phyloP scores from a whole-genome alignment of 2,888 invertebrate genomes.

The Hyles lineata region DNA sequence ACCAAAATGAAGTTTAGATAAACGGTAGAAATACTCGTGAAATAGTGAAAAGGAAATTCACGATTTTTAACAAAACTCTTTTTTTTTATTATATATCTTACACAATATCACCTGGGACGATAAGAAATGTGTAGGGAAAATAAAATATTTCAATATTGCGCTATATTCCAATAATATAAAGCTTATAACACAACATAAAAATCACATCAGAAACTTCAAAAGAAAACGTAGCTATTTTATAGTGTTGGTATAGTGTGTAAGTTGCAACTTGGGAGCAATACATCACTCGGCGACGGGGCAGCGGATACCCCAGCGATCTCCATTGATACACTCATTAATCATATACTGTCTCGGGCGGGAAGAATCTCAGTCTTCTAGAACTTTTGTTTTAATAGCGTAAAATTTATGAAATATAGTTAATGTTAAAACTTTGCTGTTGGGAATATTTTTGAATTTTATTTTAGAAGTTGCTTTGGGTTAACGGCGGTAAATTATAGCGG shows the following conservation, averaged over 20 bases:
- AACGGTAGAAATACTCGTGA: too few species aligned
- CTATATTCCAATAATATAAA: too few species aligned
- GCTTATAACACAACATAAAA: not conserved
- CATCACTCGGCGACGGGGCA: slow-evolving; percentile 50
- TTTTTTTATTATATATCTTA: too few species aligned
- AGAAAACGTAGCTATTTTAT: slow-evolving; percentile 17
- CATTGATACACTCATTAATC: slow-evolving; percentile 67
- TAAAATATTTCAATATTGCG: too few species aligned
- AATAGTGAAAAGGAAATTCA: too few species aligned
- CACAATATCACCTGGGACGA: too few species aligned
- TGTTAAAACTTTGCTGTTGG: not conserved
- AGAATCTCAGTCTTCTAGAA: not conserved
- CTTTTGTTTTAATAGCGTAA: not conserved
- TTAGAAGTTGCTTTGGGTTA: too few species aligned
- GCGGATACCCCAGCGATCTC: slow-evolving; percentile 55
- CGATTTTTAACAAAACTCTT: too few species aligned
- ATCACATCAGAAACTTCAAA: not conserved
- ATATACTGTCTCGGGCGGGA: slow-evolving; percentile 51
- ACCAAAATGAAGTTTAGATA: too few species aligned
- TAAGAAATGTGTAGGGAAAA: too few species aligned
- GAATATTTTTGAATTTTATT: not conserved
- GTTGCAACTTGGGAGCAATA: slow-evolving; percentile 46
- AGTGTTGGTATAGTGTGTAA: not conserved
- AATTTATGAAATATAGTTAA: slow-evolving; percentile 1
- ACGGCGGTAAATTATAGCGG: too few species aligned